These are phyloP conservation scores for Scolopax mira DNA, from an alignment of 2,113 vertebrate species.

Conservation along the genomic window DNA sequence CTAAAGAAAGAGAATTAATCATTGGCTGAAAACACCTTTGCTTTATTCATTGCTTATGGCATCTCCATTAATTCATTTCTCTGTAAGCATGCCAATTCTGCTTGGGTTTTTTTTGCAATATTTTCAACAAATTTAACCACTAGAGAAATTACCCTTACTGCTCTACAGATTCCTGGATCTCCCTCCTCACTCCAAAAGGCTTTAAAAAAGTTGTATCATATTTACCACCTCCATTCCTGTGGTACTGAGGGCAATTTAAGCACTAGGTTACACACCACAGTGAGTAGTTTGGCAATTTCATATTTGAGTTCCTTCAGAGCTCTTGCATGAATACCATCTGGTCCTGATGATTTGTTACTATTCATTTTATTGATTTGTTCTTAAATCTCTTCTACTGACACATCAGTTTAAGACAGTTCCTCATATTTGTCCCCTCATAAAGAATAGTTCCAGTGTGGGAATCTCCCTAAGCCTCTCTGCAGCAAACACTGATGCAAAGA, in stretches of 20 bases:
- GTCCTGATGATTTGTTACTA: constrained; percentile 12
- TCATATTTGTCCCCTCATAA: neutral
- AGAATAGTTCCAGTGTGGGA: neutral
- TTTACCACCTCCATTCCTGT: neutral
- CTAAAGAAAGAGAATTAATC: neutral
- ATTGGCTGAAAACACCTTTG: neutral
- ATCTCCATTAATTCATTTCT: neutral
- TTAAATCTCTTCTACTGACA: constrained; percentile 2
- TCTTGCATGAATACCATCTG: constrained; percentile 6
- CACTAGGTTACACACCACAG: neutral
- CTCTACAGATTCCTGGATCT: neutral
- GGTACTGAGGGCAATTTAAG: neutral
- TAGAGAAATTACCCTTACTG: neutral
- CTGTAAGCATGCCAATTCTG: neutral
- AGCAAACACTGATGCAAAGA: neutral
- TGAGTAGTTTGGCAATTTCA: constrained; percentile 27
- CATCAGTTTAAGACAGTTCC: neutral
- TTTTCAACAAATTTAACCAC: neutral
- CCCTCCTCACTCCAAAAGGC: neutral
- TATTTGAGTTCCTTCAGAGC: constrained; percentile 25
- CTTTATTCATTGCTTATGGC: neutral
- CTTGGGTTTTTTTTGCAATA: neutral
- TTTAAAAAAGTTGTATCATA: neutral
- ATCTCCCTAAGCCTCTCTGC: neutral
- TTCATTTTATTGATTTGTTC: constrained; percentile 21